Conservation (phyloP, 2,888 invertebrate genomes). For the Gibbula magus region DNA sequence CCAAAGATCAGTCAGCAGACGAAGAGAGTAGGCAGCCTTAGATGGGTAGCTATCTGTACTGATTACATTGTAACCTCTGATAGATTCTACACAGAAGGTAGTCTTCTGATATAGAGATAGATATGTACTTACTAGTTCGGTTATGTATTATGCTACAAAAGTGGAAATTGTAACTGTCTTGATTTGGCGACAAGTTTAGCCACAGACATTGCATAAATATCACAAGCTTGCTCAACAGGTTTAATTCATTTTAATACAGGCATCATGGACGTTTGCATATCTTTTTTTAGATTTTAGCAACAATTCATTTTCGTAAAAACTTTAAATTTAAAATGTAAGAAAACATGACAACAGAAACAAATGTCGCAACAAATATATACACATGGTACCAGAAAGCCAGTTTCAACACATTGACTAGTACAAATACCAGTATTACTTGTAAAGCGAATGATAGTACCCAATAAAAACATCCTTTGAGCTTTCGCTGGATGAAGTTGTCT, state of each 20-base stretch:
- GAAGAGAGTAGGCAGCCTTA: too few species aligned
- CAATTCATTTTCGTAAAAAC: not conserved
- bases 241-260: not conserved
- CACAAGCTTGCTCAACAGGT: constrained; percentile 11
- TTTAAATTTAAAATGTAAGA: constrained; percentile 1
- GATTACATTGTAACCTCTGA: too few species aligned
- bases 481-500: not conserved
- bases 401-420: not conserved
- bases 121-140: not conserved
- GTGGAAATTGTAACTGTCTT: not conserved
- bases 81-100: too few species aligned
- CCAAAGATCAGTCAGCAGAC: not conserved
- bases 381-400: not conserved
- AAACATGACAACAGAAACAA: constrained; percentile 11
- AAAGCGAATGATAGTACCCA: not conserved
- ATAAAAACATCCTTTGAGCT: not conserved
- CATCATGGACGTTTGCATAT: not conserved
- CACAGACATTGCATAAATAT: constrained; percentile 8
- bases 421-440: not conserved
- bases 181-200: not conserved
- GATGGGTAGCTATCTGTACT: too few species aligned
- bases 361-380: not conserved
- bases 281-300: not conserved
- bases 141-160: constrained; percentile 7
- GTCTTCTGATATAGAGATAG: too few species aligned